Evolutionary conservation across 2,888 invertebrate genomes (phyloP), one percentile per base, ranked within the genome.

Genomic region (Eupithecia exiguata): DNA sequence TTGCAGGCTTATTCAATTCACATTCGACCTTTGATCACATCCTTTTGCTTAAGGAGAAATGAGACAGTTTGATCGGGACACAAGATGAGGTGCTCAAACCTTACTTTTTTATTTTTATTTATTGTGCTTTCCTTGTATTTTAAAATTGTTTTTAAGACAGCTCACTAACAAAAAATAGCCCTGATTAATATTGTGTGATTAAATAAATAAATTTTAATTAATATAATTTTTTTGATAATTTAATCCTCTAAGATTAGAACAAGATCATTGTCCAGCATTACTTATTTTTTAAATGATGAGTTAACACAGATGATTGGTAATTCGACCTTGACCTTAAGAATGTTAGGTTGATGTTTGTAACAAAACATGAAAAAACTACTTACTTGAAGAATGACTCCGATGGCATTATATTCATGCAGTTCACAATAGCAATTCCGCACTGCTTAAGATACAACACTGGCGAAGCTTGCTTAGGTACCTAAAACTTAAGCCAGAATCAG

Each of bases 311-410:
- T 66, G 66, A 66, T 66, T 66, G 66, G 66, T 66, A 66, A 66
- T 66, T 66, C 66, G 14, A 65, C 66, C 66, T 66, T 14, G 9
- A n/a, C 16, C n/a, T 66, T 16, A 63, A 18, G 12, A 66, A 25
- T 40, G 66, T 66, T 66, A 66, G 66, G 16, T 25, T 66, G 21
- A 66, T 38, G 40, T 66, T 38, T 66, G 12, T n/a, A 66, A 40
- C 53, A 68, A 77, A 70, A 68, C 46, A 66, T 53, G 58, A 53
- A 73, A 71, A 67, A 69, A 12, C 65, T 35, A 68, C 68, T 68
- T 49, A 68, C 21, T 68, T 68, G 53, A 21, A 30, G 46, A 38
- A 40, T 38, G 40, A 21, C 36, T 25, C 68, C 16, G n/a, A 14
- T 67, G 43, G 67, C 62, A 65, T 65, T 25, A 63, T 43, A 7